Conservation (phyloP, 2,888 invertebrate species). For the Ellobium chinense region DNA sequence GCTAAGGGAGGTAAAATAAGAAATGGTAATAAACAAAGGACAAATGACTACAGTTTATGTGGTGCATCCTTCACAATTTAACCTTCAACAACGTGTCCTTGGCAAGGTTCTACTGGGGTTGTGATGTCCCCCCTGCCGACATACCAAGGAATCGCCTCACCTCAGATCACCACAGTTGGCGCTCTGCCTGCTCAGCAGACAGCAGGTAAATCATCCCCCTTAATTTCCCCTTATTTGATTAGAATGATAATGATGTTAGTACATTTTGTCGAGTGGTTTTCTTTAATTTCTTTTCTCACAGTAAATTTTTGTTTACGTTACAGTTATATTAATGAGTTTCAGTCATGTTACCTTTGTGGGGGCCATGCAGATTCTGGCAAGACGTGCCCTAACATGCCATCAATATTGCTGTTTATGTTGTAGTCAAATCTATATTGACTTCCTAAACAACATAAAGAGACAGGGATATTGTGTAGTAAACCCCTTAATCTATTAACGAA, state of each 20-base stretch:
- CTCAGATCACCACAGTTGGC: conserved; percentile 37
- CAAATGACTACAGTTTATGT: background rate
- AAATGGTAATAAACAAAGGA: too few species aligned
- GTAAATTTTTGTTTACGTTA: too few species aligned
- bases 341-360: too few species aligned
- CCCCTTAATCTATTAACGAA: too few species aligned
- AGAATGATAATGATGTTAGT: background rate
- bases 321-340: too few species aligned
- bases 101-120: conserved; percentile 40
- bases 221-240: background rate
- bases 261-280: background rate
- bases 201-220: conserved; percentile 36
- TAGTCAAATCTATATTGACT: too few species aligned
- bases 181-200: conserved; percentile 36
- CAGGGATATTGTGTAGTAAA: too few species aligned
- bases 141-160: conserved; percentile 41
- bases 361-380: too few species aligned
- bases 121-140: conserved; percentile 42
- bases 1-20: too few species aligned
- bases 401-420: too few species aligned
- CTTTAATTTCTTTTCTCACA: background rate
- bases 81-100: conserved; percentile 10
- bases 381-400: too few species aligned
- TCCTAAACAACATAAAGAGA: too few species aligned
- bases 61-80: conserved; percentile 1